A percentile compares a stretch with the other conserved stretches of the same genome.
These are phyloP conservation scores for Proterorhinus semilunaris DNA, from an alignment of 2,113 vertebrate genomes.

Conservation along the genomic window DNA sequence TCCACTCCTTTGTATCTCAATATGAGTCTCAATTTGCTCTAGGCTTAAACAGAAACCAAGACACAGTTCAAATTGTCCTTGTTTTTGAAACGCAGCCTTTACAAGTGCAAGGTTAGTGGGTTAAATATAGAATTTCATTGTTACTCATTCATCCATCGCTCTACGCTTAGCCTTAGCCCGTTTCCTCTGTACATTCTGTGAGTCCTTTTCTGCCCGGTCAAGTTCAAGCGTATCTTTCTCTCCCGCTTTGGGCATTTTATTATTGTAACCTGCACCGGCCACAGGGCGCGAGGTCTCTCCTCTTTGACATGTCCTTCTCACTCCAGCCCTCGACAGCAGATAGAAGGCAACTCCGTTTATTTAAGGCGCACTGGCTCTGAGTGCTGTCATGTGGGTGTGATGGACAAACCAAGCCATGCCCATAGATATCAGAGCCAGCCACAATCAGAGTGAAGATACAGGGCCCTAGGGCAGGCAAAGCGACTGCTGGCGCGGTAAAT, in stretches of 20 bases:
- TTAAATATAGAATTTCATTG: not conserved
- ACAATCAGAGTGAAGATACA: too few relatives aligned
- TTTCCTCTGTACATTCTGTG: slow-evolving; percentile 12
- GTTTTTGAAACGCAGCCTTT: not conserved
- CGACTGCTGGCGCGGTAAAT: not conserved
- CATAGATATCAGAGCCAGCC: slow-evolving; percentile 5
- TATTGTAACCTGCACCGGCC: not conserved
- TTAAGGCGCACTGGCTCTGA: slow-evolving; percentile 23
- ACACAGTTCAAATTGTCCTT: not conserved
- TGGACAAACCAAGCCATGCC: slow-evolving; percentile 42
- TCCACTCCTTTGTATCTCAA: too few relatives aligned
- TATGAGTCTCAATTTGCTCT: not conserved
- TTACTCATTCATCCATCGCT: not conserved
- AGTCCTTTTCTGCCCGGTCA: slow-evolving; percentile 8
- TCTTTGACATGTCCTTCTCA: slow-evolving; percentile 25
- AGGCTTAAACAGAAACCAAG: not conserved
- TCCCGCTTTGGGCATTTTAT: slow-evolving; percentile 16
- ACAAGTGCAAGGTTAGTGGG: not conserved
- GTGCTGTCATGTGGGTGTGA: slow-evolving; percentile 48
- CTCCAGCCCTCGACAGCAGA: slow-evolving; percentile 40
- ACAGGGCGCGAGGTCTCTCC: not conserved
- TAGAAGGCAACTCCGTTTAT: slow-evolving; percentile 12
- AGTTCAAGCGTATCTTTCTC: slow-evolving; percentile 31
- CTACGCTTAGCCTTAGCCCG: not conserved
- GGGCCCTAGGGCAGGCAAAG: not conserved